Evolutionary conservation across 2,797 vertebrate genomes (phyloP).

Genomic region (Eurystomus glaucurus): DNA sequence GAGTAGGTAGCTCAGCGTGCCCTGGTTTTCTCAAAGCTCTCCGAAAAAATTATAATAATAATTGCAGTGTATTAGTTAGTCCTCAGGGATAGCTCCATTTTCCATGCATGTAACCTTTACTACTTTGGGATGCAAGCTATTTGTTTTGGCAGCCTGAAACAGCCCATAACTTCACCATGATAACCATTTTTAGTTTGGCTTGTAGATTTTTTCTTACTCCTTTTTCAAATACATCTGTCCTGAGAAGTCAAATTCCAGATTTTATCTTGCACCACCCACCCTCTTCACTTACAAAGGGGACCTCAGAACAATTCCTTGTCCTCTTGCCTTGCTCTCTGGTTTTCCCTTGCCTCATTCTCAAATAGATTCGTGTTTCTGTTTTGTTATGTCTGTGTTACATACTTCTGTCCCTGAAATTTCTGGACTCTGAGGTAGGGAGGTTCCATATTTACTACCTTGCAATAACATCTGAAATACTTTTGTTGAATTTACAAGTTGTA

Average conservation of each 20-base stretch:
- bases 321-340: neutral
- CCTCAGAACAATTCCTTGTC: neutral
- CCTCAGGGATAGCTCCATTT: constrained; percentile 67
- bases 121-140: constrained; percentile 47
- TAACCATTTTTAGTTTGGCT: constrained; percentile 66
- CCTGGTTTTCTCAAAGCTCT: constrained; percentile 4
- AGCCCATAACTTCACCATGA: constrained; percentile 60
- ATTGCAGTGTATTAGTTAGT: constrained; percentile 59
- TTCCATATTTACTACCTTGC: neutral
- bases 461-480: constrained; percentile 4
- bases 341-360: neutral
- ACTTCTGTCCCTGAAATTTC: neutral
- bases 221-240: constrained; percentile 50
- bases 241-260: constrained; percentile 66
- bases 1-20: neutral
- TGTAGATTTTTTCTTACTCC: neutral
- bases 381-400: neutral
- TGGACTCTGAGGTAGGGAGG: neutral
- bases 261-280: constrained; percentile 57
- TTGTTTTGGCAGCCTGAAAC: constrained; percentile 55
- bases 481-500: neutral
- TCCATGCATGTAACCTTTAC: constrained; percentile 72
- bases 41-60: constrained; percentile 60
- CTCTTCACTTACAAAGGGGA: constrained; percentile 15
- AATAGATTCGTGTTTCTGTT: neutral